These are phyloP conservation scores for Lucilia cuprina DNA, from an alignment of 1,140 invertebrate species.

Conservation along the genomic window DNA sequence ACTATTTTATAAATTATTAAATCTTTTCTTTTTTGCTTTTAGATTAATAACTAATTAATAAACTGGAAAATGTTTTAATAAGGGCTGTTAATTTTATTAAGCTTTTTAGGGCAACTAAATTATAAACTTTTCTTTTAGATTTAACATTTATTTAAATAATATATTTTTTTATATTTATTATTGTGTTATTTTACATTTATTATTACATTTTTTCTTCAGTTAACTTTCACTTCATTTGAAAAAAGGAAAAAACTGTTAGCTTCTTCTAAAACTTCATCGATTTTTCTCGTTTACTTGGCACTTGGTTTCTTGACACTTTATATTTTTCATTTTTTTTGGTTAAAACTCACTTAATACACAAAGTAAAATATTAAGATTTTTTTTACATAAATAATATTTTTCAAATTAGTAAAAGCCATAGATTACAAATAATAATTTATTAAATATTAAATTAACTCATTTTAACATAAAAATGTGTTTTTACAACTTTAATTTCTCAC, in stretches of 20 bases:
- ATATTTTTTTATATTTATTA: neutral
- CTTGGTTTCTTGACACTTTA: neutral
- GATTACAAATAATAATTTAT: neutral
- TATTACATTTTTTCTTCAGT: neutral
- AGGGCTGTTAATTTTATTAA: too few relatives aligned
- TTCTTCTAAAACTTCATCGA: conserved; percentile 24
- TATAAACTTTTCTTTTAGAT: neutral
- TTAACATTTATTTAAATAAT: neutral
- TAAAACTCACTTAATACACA: neutral
- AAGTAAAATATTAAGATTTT: neutral
- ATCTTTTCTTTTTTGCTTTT: too few relatives aligned
- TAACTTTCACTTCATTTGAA: conserved; percentile 11
- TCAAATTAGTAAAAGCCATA: neutral
- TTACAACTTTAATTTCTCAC: conserved; percentile 1
- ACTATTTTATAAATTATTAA: too few relatives aligned
- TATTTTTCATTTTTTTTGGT: conserved; percentile 13
- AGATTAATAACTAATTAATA: too few relatives aligned
- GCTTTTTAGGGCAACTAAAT: too few relatives aligned
- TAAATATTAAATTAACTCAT: neutral
- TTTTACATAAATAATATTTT: neutral
- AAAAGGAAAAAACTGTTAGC: neutral
- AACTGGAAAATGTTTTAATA: too few relatives aligned
- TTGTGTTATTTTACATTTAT: neutral
- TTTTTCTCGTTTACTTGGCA: neutral
- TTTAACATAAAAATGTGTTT: neutral